Percentiles rank a stretch among this genome's conserved stretches.
Conservation (phyloP, 2,113 vertebrate genomes). For the Prietella phreatophila region DNA sequence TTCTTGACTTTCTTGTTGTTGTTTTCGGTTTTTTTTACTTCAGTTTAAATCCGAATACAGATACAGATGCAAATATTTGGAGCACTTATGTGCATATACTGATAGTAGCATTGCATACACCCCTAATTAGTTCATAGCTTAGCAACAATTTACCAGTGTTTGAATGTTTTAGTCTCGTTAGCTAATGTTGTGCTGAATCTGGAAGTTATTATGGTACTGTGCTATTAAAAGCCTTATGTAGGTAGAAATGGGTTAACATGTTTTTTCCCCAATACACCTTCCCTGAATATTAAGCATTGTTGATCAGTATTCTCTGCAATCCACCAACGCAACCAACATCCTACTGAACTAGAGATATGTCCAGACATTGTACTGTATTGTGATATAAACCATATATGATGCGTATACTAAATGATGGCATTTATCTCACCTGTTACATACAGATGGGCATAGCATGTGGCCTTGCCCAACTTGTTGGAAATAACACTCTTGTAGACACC, state of each 20-base stretch:
- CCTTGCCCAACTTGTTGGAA: conserved; percentile 96
- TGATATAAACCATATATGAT: no score
- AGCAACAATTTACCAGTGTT: background rate
- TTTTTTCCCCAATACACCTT: background rate
- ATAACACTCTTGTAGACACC: conserved; percentile 98
- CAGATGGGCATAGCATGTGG: conserved; percentile 94
- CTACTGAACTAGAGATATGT: background rate
- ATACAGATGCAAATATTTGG: background rate
- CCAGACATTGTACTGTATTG: background rate
- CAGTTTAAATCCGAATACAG: background rate
- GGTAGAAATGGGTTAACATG: background rate
- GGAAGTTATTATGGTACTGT: background rate
- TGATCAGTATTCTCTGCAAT: background rate
- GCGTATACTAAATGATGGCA: background rate
- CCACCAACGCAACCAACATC: background rate
- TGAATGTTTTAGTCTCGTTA: background rate
- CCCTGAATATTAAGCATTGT: background rate
- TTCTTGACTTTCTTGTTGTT: background rate
- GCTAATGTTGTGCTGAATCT: background rate
- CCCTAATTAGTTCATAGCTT: background rate
- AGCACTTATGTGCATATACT: background rate
- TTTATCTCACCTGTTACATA: conserved; percentile 87
- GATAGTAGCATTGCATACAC: background rate
- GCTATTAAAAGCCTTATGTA: background rate
- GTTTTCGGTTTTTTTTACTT: background rate